Conservation (phyloP, 2,888 invertebrate genomes). For the Pseudolycoriella hygida region DNA sequence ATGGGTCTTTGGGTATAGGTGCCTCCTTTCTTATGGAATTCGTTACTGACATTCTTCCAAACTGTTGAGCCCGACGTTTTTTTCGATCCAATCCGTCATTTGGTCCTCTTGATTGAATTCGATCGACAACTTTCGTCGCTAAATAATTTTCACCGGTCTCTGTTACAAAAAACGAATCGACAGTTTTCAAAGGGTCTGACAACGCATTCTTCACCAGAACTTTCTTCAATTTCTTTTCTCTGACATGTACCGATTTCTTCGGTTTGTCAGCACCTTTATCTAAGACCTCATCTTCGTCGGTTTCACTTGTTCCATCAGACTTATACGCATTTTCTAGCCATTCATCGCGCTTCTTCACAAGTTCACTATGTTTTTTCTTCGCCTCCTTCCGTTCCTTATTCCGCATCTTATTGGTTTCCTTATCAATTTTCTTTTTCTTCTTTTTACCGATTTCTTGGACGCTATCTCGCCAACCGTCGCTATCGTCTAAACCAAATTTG, state of each 20-base stretch:
- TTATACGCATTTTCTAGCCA: not conserved
- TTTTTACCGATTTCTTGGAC: not conserved
- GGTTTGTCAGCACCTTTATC: not conserved
- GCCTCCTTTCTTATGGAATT: not conserved
- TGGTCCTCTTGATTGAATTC: not conserved
- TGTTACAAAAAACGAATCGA: slow-evolving; percentile 1
- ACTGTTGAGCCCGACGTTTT: slow-evolving; percentile 1
- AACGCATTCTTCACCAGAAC: too few species aligned
- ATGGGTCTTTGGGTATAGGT: not conserved
- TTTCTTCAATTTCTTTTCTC: too few species aligned
- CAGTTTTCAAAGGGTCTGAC: not conserved
- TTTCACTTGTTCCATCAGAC: not conserved
- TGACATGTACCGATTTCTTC: not conserved
- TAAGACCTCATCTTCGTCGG: not conserved
- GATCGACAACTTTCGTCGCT: not conserved
- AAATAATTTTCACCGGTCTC: not conserved
- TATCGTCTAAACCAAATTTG: not conserved
- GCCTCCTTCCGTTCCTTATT: not conserved
- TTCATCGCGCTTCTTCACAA: not conserved
- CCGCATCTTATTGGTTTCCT: not conserved
- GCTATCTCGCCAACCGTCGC: not conserved
- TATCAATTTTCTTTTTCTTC: not conserved
- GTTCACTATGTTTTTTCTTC: not conserved
- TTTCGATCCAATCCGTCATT: not conserved
- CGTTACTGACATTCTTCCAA: not conserved